Evolutionary conservation across 1,140 invertebrate genomes (phyloP).

Genomic region (Drosophila mauritiana): DNA sequence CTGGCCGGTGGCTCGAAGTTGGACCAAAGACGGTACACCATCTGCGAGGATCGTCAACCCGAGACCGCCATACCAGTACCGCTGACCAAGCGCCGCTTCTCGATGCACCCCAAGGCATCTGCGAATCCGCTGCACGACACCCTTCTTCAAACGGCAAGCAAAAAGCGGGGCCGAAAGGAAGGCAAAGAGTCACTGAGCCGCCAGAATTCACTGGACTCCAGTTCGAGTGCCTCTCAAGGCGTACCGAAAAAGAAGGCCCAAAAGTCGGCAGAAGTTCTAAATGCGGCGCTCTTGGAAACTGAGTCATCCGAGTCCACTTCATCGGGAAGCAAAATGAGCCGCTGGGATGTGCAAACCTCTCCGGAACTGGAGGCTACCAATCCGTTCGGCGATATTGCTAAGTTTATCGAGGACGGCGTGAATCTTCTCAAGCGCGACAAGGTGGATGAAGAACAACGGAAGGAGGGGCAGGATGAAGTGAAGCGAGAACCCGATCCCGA

Average conservation of each 20-base stretch:
- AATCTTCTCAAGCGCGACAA: slow-evolving; percentile 76
- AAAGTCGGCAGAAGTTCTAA: slow-evolving; percentile 22
- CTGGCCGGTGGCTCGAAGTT: not conserved
- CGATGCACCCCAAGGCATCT: slow-evolving; percentile 41
- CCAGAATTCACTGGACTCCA: slow-evolving; percentile 47
- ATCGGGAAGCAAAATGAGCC: slow-evolving; percentile 21
- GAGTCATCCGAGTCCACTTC: slow-evolving; percentile 45
- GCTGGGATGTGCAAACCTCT: slow-evolving; percentile 21
- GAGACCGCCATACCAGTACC: not conserved
- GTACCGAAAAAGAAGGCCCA: not conserved
- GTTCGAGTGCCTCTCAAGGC: slow-evolving; percentile 18
- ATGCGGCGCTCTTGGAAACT: slow-evolving; percentile 20
- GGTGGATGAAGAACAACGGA: slow-evolving; percentile 41
- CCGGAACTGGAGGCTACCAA: slow-evolving; percentile 50
- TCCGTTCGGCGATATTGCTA: slow-evolving; percentile 74
- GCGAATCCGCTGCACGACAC: slow-evolving; percentile 11
- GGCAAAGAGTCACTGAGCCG: not conserved
- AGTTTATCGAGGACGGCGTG: slow-evolving; percentile 79
- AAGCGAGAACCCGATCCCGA: not conserved
- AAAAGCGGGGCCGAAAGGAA: slow-evolving; percentile 26
- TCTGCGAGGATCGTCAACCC: slow-evolving; percentile 12
- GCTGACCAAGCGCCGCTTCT: slow-evolving; percentile 30
- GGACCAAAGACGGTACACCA: slow-evolving; percentile 27
- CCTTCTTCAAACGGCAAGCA: not conserved
- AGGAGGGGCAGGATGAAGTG: slow-evolving; percentile 6